Conservation (phyloP, 1,140 invertebrate species). For the Pachypsylla venusta region DNA sequence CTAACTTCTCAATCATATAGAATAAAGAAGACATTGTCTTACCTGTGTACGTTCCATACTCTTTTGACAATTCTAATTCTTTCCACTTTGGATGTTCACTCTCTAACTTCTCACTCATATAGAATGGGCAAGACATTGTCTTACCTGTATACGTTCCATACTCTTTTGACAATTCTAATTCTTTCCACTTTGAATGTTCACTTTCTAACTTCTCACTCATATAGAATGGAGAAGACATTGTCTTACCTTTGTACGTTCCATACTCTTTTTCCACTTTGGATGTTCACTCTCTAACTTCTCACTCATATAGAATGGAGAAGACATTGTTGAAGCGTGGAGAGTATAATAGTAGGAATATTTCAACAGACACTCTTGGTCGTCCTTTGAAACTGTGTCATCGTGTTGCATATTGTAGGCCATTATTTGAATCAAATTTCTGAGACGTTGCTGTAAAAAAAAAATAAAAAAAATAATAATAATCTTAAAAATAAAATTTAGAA, state of each 20-base stretch:
- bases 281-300: conserved; percentile 54
- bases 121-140: conserved; percentile 67
- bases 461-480: too few relatives aligned
- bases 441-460: conserved; percentile 38
- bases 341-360: conserved; percentile 59
- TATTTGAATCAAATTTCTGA: conserved; percentile 56
- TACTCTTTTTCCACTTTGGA: conserved; percentile 47
- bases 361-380: conserved; percentile 23
- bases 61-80: conserved; percentile 38
- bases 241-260: conserved; percentile 29
- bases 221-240: conserved; percentile 71
- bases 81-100: conserved; percentile 60
- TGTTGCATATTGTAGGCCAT: conserved; percentile 40
- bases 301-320: conserved; percentile 73
- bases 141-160: conserved; percentile 30
- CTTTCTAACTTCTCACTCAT: conserved; percentile 64
- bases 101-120: conserved; percentile 64
- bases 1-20: conserved; percentile 68
- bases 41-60: conserved; percentile 26
- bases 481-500: too few relatives aligned
- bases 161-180: conserved; percentile 36
- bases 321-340: conserved; percentile 60
- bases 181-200: conserved; percentile 57
- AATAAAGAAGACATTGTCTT: conserved; percentile 64
- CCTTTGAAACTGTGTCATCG: conserved; percentile 27